Percentiles rank a stretch among this genome's conserved stretches.
Conservation (phyloP, 2,113 vertebrate species). For the Prietella phreatophila region DNA sequence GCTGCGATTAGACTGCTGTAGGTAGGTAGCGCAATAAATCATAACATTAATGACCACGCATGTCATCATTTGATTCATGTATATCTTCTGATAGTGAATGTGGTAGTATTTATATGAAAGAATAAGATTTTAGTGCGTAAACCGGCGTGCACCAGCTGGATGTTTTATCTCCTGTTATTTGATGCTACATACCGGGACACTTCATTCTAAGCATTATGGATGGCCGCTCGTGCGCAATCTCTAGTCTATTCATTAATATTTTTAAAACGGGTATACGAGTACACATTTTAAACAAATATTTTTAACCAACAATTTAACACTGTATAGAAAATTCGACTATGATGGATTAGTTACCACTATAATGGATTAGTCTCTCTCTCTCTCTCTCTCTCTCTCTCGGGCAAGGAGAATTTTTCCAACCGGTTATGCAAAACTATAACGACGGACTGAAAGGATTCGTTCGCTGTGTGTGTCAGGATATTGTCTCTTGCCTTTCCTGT, state of each 20-base stretch:
- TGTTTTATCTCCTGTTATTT: constrained; percentile 24
- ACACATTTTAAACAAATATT: neutral
- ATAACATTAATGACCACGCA: neutral
- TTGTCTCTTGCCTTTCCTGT: neutral
- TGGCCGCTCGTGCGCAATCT: constrained; percentile 27
- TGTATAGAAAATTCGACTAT: neutral
- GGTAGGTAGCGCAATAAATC: constrained; percentile 14
- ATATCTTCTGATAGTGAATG: neutral
- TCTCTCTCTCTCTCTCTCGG: no score
- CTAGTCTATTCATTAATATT: neutral
- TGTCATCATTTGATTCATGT: neutral
- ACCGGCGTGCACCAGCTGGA: neutral
- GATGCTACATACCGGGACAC: constrained; percentile 44
- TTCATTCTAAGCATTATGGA: constrained; percentile 48
- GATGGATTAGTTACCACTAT: neutral
- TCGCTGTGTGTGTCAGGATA: neutral
- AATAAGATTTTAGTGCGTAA: constrained; percentile 9
- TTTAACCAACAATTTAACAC: neutral
- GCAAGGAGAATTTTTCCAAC: neutral
- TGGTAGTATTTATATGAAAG: neutral
- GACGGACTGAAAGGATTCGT: constrained; percentile 7
- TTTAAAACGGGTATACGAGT: neutral
- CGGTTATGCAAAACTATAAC: constrained; percentile 22
- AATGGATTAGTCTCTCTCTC: neutral
- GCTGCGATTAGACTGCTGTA: constrained; percentile 7